phyloP scores from a whole-genome alignment of 2,797 vertebrate genomes.

The Tarsius wallacei region DNA sequence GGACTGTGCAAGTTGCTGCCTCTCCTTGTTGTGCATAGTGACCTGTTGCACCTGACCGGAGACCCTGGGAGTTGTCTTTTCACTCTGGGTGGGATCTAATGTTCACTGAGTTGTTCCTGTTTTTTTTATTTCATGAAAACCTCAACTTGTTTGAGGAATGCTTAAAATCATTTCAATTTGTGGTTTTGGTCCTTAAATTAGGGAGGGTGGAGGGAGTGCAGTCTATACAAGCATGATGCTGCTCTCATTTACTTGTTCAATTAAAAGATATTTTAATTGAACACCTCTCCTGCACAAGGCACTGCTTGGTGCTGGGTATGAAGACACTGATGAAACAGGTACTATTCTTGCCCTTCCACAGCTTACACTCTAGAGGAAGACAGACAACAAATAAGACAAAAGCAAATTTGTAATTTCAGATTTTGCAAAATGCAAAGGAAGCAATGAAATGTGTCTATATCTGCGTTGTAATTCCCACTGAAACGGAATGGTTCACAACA shows the following conservation, averaged over 20 bases:
- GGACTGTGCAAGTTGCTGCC: not conserved
- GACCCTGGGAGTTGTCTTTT: not conserved
- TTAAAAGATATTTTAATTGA: not conserved
- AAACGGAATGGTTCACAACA: not conserved
- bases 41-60: not conserved
- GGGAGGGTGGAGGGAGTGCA: not conserved
- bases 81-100: not conserved
- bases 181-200: not conserved
- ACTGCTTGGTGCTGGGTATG: not conserved
- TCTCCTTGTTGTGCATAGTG: not conserved
- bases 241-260: not conserved
- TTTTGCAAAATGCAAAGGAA: not conserved
- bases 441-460: not conserved
- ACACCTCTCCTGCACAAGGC: not conserved
- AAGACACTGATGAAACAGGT: not conserved
- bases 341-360: not conserved
- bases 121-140: constrained; percentile 36
- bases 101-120: not conserved
- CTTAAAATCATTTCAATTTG: not conserved
- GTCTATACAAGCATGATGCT: not conserved
- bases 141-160: not conserved
- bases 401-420: not conserved
- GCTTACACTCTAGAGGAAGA: not conserved
- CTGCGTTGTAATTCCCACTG: not conserved
- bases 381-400: not conserved